Evolutionary conservation across 2,888 invertebrate genomes (phyloP).

Genomic region (Drosophila koepferae): DNA sequence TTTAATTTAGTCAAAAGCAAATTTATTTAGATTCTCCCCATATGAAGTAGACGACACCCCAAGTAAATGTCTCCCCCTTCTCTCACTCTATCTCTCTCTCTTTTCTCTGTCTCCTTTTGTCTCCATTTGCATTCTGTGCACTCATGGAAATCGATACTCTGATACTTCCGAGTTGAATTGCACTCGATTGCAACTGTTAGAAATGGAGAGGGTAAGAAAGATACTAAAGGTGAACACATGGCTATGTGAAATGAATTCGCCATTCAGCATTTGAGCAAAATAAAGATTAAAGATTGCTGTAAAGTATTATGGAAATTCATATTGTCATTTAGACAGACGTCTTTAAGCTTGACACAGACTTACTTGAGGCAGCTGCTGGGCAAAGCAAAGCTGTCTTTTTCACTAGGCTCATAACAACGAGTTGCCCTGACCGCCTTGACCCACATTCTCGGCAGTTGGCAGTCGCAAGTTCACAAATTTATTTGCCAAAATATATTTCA

Average conservation of each 20-base stretch:
- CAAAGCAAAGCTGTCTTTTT: neutral
- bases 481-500: conserved; percentile 62
- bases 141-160: conserved; percentile 62
- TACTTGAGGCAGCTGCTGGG: conserved; percentile 27
- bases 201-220: neutral
- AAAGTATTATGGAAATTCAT: neutral
- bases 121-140: conserved; percentile 25
- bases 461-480: conserved; percentile 38
- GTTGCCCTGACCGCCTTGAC: conserved; percentile 49
- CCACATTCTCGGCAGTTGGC: conserved; percentile 43
- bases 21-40: conserved; percentile 64
- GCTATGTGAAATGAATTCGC: neutral
- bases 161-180: conserved; percentile 32
- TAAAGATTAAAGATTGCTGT: neutral
- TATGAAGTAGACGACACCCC: conserved; percentile 33
- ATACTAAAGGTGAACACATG: conserved; percentile 4
- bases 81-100: too few relatives aligned
- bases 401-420: conserved; percentile 22
- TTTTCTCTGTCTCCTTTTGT: neutral
- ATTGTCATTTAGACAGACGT: neutral
- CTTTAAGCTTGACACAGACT: conserved; percentile 26
- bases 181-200: conserved; percentile 26
- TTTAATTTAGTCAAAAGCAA: conserved; percentile 76
- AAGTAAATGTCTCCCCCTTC: conserved; percentile 13
- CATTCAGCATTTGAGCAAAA: conserved; percentile 2